Base-by-base conservation (phyloP, 2,888 invertebrate species). In the Xestia rhomboidea region DNA sequence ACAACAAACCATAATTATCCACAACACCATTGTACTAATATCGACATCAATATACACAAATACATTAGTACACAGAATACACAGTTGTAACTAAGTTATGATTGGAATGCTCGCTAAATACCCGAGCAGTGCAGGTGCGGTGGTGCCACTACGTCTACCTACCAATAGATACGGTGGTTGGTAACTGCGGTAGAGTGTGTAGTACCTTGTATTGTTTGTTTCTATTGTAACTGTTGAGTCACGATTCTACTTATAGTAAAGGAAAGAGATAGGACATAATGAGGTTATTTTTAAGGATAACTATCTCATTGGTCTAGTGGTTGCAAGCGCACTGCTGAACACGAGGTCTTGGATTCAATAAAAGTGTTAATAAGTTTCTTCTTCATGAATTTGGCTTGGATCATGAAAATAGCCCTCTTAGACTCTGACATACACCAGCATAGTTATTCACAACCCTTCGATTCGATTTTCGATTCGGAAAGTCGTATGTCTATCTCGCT, bases 31-130 rank as follows among this genome's bases (percentile, higher is more conserved):
- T 11, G 41, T 44, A 34, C 27, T 54, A 64, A 41, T n/a, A 49
- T 4, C 27, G 24, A 60, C 13, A 57, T 44, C 27, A 71, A 44
- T 79, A 44, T 79, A 60, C 79, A 41, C 54, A 71, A 62, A 81
- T 70, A 51, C 63, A 74, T 54, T 57, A 62, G 60, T 49, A 57
- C 72, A 24, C 63, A 18, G 51, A 44, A 10, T 44, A 34, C 51
- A 81, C 79, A 30, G 60, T 60, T 74, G 21, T 30, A 75, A 64
- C 79, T 74, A 41, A 83, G 73, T 68, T 82, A 82, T 72, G 82
- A 62, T 60, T 46, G 82, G 82, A 83, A 82, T 82, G 83, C 79
- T 74, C 38, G 63, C 71, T 68, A 74, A 68, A 82, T 82, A 41
- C 83, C 78, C 4, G 73, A 71, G 15, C 78, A n/a, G 27, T 73